Evolutionary conservation across 2,888 invertebrate genomes (phyloP), one percentile per base, ranked within the genome.

Genomic region (Agrotis exclamationis): DNA sequence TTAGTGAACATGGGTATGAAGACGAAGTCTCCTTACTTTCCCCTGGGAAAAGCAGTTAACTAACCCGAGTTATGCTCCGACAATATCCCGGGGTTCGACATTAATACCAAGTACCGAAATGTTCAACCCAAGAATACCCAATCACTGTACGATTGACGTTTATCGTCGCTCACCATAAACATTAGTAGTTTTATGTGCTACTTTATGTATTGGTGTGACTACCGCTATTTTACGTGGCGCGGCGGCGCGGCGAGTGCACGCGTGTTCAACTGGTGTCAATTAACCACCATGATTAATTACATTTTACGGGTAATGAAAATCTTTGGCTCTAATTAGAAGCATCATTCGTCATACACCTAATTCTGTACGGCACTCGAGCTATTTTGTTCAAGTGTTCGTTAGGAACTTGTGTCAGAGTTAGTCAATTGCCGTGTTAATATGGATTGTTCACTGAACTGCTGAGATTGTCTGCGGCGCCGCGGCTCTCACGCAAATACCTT

Each of bases 101-200:
- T 69, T 82, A 76, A 77, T 80, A 79, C 24, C 50, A 68, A 63
- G 77, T 78, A 76, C 67, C 63, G 16, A 71, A 75, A 65, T 44
- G 73, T 74, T 74, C 63, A 79, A 74, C 56, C 73, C 54, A 70
- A 66, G 78, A 82, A 81, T 84, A 86, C 74, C 76, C 80, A 82
- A 88, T 88, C 86, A 85, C 86, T 69, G 68, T 64, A 64, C 71
- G 84, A 88, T 86, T 87, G 89, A 89, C 88, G 86, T 90, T 89
- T 88, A 88, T 86, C 70, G 86, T 73, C 74, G 67, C 75, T 66
- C 77, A 71, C 86, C 68, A 85, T 87, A 87, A 89, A 88, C 86
- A 83, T 83, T 76, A 77, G 80, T 76, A 64, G 78, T 74, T 81
- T 81, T 81, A 86, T 78, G 67, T 72, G 75, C 51, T 74, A 74